phyloP scores from a whole-genome alignment of 2,797 vertebrate species.

The Poeciliopsis paucimaculata region DNA sequence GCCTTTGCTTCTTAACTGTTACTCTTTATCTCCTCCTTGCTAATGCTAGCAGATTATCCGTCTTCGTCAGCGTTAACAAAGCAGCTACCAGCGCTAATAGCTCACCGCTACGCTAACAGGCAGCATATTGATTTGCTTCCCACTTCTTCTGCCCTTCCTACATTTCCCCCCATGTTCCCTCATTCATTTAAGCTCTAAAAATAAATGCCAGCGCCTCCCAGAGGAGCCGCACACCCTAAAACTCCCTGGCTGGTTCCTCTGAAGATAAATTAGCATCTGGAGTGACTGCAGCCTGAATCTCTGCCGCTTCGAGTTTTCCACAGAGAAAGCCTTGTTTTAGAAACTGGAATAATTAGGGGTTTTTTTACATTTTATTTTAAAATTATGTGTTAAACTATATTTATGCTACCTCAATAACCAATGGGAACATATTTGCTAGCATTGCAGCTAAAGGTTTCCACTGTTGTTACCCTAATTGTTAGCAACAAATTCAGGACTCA shows the following conservation, averaged over 20 bases:
- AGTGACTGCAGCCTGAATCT: conserved; percentile 15
- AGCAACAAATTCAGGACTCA: not conserved
- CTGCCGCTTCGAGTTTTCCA: not conserved
- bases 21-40: conserved; percentile 6
- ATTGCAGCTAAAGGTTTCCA: not conserved
- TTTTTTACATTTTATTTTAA: not conserved
- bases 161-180: conserved; percentile 28
- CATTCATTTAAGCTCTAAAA: conserved; percentile 48
- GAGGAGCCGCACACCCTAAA: conserved; percentile 37
- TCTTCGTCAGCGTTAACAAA: conserved; percentile 56
- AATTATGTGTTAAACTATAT: not conserved
- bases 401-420: not conserved
- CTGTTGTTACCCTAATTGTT: not conserved
- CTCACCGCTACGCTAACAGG: conserved; percentile 47
- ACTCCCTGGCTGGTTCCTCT: conserved; percentile 39
- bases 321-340: conserved; percentile 22
- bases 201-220: conserved; percentile 43
- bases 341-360: not conserved
- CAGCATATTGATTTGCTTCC: conserved; percentile 61
- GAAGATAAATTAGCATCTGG: conserved; percentile 46
- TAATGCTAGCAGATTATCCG: conserved; percentile 21
- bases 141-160: conserved; percentile 36
- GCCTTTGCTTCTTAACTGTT: not conserved
- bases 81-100: conserved; percentile 45
- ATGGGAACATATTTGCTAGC: not conserved